Percentiles rank a stretch among this genome's conserved stretches.
Conservation (phyloP, 2,888 invertebrate species). For the Sisyra terminalis region DNA sequence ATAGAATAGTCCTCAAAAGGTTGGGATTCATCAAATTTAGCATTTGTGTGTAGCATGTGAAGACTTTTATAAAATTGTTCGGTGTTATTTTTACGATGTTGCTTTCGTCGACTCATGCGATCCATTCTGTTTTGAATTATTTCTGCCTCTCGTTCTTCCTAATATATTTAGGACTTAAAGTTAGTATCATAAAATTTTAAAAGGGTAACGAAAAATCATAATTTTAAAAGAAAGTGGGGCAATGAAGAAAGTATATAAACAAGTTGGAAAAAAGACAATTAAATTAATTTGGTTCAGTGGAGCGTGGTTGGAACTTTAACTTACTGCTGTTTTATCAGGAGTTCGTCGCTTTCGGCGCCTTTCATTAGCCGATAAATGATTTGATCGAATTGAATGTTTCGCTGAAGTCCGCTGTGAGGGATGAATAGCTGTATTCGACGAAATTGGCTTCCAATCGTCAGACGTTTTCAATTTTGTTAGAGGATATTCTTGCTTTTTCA, state of each 20-base stretch:
- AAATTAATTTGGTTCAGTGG: not conserved
- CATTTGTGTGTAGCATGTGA: constrained; percentile 69
- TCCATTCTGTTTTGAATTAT: constrained; percentile 50
- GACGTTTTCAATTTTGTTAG: constrained; percentile 19
- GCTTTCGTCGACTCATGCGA: constrained; percentile 43
- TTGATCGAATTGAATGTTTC: constrained; percentile 2
- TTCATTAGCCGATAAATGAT: constrained; percentile 2
- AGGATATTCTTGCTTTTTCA: constrained; percentile 11
- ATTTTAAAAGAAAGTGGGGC: constrained; percentile 1
- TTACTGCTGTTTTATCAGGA: constrained; percentile 30
- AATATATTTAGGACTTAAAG: not conserved
- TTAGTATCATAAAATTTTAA: constrained; percentile 10
- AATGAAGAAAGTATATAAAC: not conserved
- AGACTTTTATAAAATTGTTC: constrained; percentile 73
- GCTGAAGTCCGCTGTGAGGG: not conserved
- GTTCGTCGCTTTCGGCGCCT: constrained; percentile 36
- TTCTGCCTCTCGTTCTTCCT: constrained; percentile 64
- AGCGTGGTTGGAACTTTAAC: no score
- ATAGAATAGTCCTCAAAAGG: constrained; percentile 73
- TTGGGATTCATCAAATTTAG: constrained; percentile 37
- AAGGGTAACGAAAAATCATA: constrained; percentile 3
- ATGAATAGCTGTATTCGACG: not conserved
- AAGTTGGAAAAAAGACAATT: not conserved
- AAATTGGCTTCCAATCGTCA: not conserved
- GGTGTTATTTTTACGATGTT: constrained; percentile 57